Evolutionary conservation across 2,888 invertebrate genomes (phyloP).

Genomic region (Tetanocera ferruginea): DNA sequence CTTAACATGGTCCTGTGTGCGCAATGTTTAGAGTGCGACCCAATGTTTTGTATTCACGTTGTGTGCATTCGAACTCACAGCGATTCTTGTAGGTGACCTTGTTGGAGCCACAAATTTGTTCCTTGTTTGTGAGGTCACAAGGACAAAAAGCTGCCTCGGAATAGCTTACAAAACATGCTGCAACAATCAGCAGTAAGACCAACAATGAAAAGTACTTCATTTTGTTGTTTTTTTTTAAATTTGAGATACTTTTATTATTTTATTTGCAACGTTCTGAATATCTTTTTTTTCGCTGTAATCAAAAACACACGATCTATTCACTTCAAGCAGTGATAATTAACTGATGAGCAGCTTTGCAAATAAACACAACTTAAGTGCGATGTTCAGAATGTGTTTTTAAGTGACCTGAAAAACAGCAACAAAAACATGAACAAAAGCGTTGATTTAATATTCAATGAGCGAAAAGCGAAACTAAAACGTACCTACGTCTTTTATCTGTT

Average conservation of each 20-base stretch:
- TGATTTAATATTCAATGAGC: not conserved
- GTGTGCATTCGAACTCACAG: slow-evolving; percentile 93
- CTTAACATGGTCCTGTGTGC: slow-evolving; percentile 55
- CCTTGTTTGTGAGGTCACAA: slow-evolving; percentile 83
- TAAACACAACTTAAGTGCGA: not conserved
- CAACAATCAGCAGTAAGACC: slow-evolving; percentile 46
- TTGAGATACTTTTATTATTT: not conserved
- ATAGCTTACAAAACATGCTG: slow-evolving; percentile 46
- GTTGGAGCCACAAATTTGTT: slow-evolving; percentile 92
- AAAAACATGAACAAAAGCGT: not conserved
- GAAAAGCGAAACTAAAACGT: not conserved
- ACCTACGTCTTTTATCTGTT: not conserved
- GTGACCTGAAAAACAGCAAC: not conserved
- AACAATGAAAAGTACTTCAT: slow-evolving; percentile 56
- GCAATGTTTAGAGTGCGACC: slow-evolving; percentile 56
- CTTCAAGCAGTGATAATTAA: not conserved
- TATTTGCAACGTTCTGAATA: not conserved
- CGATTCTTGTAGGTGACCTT: slow-evolving; percentile 94
- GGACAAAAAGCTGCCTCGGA: slow-evolving; percentile 75
- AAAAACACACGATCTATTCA: not conserved
- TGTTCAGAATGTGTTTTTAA: not conserved
- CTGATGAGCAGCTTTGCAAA: slow-evolving; percentile 17
- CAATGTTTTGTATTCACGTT: slow-evolving; percentile 60
- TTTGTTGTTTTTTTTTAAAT: not conserved
- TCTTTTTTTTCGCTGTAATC: not conserved